phyloP scores from a whole-genome alignment of 2,113 vertebrate species.

The Desmodus rotundus region DNA sequence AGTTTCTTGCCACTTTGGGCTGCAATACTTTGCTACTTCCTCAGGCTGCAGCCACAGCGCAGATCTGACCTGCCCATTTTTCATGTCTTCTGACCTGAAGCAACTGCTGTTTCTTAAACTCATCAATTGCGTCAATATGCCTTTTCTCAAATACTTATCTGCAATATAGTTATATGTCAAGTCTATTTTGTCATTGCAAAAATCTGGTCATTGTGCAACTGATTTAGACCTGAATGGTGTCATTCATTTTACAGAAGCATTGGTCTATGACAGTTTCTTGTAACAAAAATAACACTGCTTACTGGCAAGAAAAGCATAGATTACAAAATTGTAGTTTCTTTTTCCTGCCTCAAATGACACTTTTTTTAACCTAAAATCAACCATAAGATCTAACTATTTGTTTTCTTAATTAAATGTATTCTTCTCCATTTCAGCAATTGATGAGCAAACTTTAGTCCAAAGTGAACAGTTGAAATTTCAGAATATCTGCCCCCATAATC shows the following conservation, averaged over 20 bases:
- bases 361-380: constrained; percentile 28
- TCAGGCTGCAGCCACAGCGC: background rate
- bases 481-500: background rate
- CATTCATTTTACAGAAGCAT: constrained; percentile 44
- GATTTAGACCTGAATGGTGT: constrained; percentile 13
- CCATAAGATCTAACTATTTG: background rate
- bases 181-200: constrained; percentile 13
- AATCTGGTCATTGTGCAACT: constrained; percentile 27
- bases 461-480: background rate
- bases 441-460: background rate
- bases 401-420: background rate
- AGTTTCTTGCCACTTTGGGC: background rate
- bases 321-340: constrained; percentile 41
- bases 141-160: constrained; percentile 50
- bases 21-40: background rate
- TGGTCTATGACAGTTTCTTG: background rate
- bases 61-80: background rate
- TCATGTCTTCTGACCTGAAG: background rate
- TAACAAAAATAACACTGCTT: constrained; percentile 32
- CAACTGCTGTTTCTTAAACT: constrained; percentile 19
- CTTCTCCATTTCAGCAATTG: background rate
- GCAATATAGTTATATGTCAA: background rate
- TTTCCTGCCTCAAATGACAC: background rate
- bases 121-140: background rate
- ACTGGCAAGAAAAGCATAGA: constrained; percentile 18